These are phyloP conservation scores for Hirtodrosophila trivittata DNA, from an alignment of 2,888 invertebrate genomes.

Conservation along the genomic window DNA sequence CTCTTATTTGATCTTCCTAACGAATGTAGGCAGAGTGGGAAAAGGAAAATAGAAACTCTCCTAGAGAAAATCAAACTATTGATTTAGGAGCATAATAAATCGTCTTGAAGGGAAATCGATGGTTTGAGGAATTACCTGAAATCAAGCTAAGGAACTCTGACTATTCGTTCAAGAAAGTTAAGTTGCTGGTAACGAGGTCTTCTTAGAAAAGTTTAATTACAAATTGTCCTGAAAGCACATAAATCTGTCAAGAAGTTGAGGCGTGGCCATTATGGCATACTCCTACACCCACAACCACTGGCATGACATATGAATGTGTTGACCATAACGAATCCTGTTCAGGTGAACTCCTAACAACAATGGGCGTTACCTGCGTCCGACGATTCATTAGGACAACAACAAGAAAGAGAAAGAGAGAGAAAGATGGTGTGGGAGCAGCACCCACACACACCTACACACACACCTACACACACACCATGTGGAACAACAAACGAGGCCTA, in stretches of 20 bases:
- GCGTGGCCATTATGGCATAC: no score
- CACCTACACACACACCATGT: slow-evolving; percentile 24
- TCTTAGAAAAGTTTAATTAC: no score
- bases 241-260: no score
- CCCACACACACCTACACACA: background rate
- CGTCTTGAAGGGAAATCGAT: no score
- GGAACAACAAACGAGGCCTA: slow-evolving; percentile 54
- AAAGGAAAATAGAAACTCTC: background rate
- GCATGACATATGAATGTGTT: slow-evolving; percentile 8
- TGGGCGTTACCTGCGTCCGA: slow-evolving; percentile 34
- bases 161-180: no score
- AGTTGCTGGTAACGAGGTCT: no score
- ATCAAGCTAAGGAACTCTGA: no score
- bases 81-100: no score
- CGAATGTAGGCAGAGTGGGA: slow-evolving; percentile 9
- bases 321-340: slow-evolving; percentile 34
- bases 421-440: background rate
- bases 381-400: slow-evolving; percentile 50
- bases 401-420: background rate
- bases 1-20: slow-evolving; percentile 14
- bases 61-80: no score
- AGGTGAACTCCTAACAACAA: slow-evolving; percentile 33
- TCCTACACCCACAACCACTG: no score
- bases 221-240: no score
- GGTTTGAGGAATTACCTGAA: no score